Percentiles rank a stretch among this genome's conserved stretches.
These are phyloP conservation scores for Pandemis corylana DNA, from an alignment of 2,888 invertebrate species.

Conservation along the genomic window DNA sequence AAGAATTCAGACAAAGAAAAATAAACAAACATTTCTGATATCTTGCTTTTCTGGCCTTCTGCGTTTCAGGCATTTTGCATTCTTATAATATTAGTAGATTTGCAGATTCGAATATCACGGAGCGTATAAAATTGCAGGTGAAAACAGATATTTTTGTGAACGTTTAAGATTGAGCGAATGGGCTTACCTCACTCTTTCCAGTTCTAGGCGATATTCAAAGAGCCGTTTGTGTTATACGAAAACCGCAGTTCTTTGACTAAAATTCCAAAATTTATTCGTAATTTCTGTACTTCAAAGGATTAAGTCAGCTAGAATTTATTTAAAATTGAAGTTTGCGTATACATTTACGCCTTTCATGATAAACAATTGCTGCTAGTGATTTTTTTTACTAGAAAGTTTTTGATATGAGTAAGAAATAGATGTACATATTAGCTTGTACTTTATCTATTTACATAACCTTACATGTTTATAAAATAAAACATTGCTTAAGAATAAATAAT, in stretches of 20 bases:
- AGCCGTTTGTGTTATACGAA: conserved; percentile 5
- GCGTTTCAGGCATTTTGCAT: not conserved
- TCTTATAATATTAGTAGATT: not conserved
- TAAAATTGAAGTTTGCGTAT: not conserved
- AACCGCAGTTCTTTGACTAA: conserved; percentile 18
- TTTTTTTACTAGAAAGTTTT: no score
- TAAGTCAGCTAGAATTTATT: conserved; percentile 8
- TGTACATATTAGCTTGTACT: no score
- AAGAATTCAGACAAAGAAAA: no score
- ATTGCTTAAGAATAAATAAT: no score
- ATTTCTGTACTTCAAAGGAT: conserved; percentile 17
- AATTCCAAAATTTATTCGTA: conserved; percentile 13
- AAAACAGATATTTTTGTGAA: not conserved
- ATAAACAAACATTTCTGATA: no score
- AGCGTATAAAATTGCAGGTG: not conserved
- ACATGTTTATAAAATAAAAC: no score
- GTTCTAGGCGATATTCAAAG: not conserved
- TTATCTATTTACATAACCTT: no score
- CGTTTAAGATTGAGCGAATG: not conserved
- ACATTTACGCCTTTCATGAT: no score
- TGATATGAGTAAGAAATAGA: no score
- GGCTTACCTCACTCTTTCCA: not conserved
- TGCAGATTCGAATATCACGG: not conserved
- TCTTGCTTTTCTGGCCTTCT: no score
- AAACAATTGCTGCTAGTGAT: no score